Base-by-base conservation (phyloP, 2,113 vertebrate species). In the Tachycineta bicolor region DNA sequence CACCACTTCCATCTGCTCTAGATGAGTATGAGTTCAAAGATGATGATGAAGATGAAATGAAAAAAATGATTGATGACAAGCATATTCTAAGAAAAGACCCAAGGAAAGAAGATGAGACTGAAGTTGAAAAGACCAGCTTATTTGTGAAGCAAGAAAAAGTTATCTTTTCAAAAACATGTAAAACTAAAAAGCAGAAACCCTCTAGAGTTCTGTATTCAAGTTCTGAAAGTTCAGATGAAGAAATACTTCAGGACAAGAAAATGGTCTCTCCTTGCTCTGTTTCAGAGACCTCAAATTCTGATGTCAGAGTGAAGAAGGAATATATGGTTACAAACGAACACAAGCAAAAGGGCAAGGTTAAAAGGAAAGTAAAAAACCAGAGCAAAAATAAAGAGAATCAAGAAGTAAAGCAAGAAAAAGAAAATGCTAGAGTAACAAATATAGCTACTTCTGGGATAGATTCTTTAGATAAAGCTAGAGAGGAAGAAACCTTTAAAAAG, bases 11-110 rank as follows among this genome's bases (percentile, higher is more conserved):
- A 64, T 98, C 98, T 46, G 99, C 99, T 67, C 97, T 99, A 94
- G 99, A 99, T 95, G 99, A 99, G 83, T 99, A 99, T 29, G 99
- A 99, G 89, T 99, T 99, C 97, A 99, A 99, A 97, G 99, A 99
- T 44, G 98, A 98, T 58, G 98, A 98, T 44, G 98, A 98, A 33
- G 97, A 99, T 76, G 99, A 99, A 96, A 96, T 99, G 43, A 98
- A 98, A 96, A 99, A 99, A 97, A 98, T 98, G 91, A 96, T 99
- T 4, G 99, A 99, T 46, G 98, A 99, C 55, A 98, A 99, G 62
- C 99, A 99, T 94, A 98, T 99, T 95, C 98, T 99, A 81, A 98
- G 99, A 92, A 98, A 98, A 95, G 99, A 99, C 11, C 82, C 98
- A 50, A 98, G 98, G 71, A 99, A 98, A 96, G 98, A 98, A 22